Evolutionary conservation across 2,797 vertebrate species (phyloP).

Genomic region (Holocentrus rufus): DNA sequence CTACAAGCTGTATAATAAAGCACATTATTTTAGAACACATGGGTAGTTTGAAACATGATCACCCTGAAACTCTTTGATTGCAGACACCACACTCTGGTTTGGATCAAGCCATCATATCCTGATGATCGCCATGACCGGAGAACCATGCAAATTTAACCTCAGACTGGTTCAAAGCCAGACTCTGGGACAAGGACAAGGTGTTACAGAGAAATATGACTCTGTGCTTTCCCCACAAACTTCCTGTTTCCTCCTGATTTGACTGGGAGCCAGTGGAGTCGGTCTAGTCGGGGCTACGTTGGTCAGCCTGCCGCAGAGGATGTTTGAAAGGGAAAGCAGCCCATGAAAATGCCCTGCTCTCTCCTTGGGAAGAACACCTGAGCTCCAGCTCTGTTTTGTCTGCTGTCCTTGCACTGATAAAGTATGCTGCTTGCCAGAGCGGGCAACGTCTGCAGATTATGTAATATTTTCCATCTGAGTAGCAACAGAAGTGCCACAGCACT

Average conservation of each 20-base stretch:
- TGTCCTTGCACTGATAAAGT: constrained; percentile 32
- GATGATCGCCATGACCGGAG: neutral
- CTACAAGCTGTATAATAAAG: too few relatives aligned
- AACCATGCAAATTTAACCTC: constrained; percentile 25
- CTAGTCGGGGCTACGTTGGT: constrained; percentile 7
- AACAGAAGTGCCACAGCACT: constrained; percentile 42
- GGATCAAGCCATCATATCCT: neutral
- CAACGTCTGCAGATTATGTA: constrained; percentile 56
- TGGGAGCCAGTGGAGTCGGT: constrained; percentile 45
- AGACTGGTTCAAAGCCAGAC: neutral
- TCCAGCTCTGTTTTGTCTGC: constrained; percentile 38
- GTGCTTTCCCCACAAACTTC: constrained; percentile 30
- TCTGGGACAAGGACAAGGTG: constrained; percentile 1
- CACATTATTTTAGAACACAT: too few relatives aligned
- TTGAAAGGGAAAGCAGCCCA: constrained; percentile 78
- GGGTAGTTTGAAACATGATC: too few relatives aligned
- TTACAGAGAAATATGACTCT: constrained; percentile 6
- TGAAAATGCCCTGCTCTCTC: constrained; percentile 69
- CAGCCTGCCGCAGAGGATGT: constrained; percentile 49
- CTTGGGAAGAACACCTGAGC: constrained; percentile 62
- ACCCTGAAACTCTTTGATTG: too few relatives aligned
- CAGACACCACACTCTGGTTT: neutral
- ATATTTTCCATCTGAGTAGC: constrained; percentile 54
- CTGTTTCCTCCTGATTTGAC: constrained; percentile 65
- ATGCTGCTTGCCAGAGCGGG: constrained; percentile 42